Percentiles rank a stretch among this genome's conserved stretches.
These are phyloP conservation scores for Heliothis subflexa DNA, from an alignment of 1,140 invertebrate genomes.

Conservation along the genomic window DNA sequence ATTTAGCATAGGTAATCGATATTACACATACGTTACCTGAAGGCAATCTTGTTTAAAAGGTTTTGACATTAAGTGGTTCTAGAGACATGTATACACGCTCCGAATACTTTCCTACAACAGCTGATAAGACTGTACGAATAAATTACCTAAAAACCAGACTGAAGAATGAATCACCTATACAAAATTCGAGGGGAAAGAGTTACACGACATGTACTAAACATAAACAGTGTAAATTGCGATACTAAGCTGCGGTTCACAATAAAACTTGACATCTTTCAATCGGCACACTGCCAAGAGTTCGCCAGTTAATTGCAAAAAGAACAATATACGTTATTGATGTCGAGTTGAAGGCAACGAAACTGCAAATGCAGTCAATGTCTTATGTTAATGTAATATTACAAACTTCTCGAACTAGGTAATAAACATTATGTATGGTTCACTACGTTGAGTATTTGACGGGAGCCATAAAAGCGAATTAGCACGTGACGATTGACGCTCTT, in stretches of 20 bases:
- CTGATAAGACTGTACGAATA: constrained; percentile 8
- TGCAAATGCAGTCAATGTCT: constrained; percentile 21
- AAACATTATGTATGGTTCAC: neutral
- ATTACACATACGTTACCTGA: constrained; percentile 25
- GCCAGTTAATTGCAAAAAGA: constrained; percentile 29
- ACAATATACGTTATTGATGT: constrained; percentile 39
- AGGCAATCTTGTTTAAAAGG: constrained; percentile 33
- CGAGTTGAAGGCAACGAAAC: constrained; percentile 35
- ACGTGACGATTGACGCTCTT: constrained; percentile 15
- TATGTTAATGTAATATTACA: constrained; percentile 30
- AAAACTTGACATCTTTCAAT: constrained; percentile 14
- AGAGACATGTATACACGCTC: constrained; percentile 6
- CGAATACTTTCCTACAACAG: neutral
- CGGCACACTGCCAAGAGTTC: constrained; percentile 38
- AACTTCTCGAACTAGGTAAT: neutral
- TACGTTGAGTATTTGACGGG: neutral
- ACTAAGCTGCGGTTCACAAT: constrained; percentile 17
- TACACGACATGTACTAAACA: neutral
- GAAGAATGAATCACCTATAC: neutral
- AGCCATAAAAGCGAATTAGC: neutral
- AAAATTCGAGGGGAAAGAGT: neutral
- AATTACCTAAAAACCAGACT: constrained; percentile 1
- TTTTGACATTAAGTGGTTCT: constrained; percentile 3
- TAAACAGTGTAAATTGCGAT: neutral
- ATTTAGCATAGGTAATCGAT: constrained; percentile 30